Conservation (phyloP, 2,797 vertebrate species). For the Streptopelia turtur region DNA sequence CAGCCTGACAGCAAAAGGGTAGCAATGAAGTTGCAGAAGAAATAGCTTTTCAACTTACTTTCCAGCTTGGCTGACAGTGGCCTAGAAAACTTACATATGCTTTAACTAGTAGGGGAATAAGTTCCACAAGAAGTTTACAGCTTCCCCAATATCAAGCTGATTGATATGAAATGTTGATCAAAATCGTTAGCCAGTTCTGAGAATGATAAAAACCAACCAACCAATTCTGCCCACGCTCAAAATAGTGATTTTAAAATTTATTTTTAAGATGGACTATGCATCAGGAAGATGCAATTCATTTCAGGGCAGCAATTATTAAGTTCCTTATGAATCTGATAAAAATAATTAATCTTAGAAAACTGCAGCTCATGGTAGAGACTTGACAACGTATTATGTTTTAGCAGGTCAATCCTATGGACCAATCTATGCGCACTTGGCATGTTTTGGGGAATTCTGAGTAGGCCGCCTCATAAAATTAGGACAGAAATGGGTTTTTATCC, state of each 20-base stretch:
- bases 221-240: neutral
- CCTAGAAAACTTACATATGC: rapidly evolving
- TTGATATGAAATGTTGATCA: neutral
- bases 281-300: neutral
- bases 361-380: neutral
- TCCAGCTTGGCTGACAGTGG: neutral
- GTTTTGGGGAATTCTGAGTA: neutral
- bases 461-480: neutral
- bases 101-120: neutral
- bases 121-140: neutral
- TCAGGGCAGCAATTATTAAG: neutral
- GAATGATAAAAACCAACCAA: neutral
- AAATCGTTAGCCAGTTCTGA: neutral
- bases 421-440: neutral
- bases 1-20: neutral
- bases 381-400: neutral
- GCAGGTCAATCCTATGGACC: neutral
- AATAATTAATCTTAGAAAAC: neutral
- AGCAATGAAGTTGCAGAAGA: neutral
- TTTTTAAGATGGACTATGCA: neutral
- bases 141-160: neutral
- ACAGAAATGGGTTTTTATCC: neutral
- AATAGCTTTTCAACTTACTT: neutral
- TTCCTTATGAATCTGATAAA: neutral
- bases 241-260: neutral